These are phyloP conservation scores for Centropus unirufus DNA, from an alignment of 2,113 vertebrate genomes.

Conservation along the genomic window DNA sequence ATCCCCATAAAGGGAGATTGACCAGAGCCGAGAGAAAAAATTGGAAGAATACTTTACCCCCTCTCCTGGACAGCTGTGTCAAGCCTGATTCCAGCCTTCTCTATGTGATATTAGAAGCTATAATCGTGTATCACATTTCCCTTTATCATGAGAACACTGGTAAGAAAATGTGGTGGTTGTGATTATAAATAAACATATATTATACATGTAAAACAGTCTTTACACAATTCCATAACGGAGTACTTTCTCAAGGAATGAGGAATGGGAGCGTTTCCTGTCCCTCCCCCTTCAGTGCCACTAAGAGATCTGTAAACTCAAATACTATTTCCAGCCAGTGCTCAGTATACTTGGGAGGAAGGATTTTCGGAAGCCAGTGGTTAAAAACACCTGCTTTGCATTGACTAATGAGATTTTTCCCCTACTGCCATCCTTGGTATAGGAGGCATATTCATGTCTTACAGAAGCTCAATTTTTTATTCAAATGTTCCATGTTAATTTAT, in stretches of 20 bases:
- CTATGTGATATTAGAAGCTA: not conserved
- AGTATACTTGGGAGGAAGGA: not conserved
- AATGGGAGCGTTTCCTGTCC: not conserved
- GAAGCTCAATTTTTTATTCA: not conserved
- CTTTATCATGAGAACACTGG: not conserved
- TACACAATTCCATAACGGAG: not conserved
- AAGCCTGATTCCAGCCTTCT: not conserved
- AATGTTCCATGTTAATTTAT: not conserved
- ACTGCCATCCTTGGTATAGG: too few species aligned
- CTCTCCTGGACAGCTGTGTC: not conserved
- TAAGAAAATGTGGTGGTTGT: not conserved
- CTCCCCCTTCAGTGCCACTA: accelerated
- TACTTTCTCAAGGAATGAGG: not conserved
- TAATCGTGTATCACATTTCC: not conserved
- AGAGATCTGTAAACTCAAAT: not conserved
- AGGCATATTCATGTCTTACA: not conserved
- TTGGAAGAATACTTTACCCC: accelerated
- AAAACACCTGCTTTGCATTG: not conserved
- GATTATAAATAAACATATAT: not conserved
- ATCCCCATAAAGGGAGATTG: not conserved
- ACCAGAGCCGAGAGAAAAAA: not conserved
- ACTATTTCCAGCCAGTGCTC: not conserved
- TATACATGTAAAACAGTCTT: not conserved
- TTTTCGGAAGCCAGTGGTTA: not conserved
- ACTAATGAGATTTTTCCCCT: not conserved